phyloP scores from a whole-genome alignment of 2,113 vertebrate genomes.

The Phalacrocorax aristotelis region DNA sequence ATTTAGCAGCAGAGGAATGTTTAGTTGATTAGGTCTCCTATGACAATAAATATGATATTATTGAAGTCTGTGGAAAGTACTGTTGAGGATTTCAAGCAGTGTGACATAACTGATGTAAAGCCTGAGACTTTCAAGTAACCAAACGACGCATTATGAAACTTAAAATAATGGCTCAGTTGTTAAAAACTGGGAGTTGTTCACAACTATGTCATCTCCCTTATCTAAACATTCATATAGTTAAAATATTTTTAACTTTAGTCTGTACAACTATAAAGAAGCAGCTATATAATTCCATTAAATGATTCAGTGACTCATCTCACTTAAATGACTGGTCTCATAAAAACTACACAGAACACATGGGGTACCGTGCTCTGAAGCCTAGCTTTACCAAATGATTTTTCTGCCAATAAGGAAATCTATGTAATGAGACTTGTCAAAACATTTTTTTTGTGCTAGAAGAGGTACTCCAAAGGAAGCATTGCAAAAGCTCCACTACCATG shows the following conservation, averaged over 20 bases:
- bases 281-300: background rate
- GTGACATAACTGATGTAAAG: background rate
- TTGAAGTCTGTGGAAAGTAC: background rate
- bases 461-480: background rate
- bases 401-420: background rate
- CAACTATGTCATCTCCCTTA: background rate
- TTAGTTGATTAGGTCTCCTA: conserved; percentile 48
- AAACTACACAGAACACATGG: background rate
- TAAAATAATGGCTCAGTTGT: background rate
- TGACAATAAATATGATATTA: conserved; percentile 43
- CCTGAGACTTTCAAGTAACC: background rate
- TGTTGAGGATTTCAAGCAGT: background rate
- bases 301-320: background rate
- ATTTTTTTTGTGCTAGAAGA: accelerated
- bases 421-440: accelerated
- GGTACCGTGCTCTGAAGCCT: background rate
- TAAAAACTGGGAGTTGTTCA: background rate
- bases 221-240: background rate
- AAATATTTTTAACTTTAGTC: background rate
- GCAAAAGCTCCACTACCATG: background rate
- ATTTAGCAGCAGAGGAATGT: conserved; percentile 48
- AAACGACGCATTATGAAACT: background rate
- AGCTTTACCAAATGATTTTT: background rate
- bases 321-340: background rate
- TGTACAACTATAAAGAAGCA: background rate